These are phyloP conservation scores for Pocillopora grandis DNA, from an alignment of 92 coral and sea anemone species.

Conservation along the genomic window DNA sequence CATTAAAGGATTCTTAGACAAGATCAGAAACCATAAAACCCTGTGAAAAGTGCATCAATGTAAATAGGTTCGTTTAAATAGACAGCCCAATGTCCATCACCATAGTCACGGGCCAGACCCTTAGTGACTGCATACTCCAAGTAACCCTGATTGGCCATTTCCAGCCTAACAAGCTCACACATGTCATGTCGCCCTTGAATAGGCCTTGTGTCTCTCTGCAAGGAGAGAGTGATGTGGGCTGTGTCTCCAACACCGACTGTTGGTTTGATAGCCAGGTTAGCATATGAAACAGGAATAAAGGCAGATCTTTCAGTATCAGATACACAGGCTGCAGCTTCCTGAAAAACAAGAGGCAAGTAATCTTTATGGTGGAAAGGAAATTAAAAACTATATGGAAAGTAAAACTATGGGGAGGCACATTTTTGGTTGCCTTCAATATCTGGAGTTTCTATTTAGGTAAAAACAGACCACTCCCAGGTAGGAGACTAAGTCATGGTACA, in stretches of 20 bases:
- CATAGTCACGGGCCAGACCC: conserved; percentile 41
- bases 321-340: conserved; percentile 3
- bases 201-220: conserved; percentile 17
- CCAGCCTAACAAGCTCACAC: conserved; percentile 33
- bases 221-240: conserved; percentile 54
- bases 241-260: conserved; percentile 39
- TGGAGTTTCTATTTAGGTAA: too few relatives aligned
- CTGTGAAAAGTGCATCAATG: conserved; percentile 49
- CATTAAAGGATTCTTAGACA: not conserved
- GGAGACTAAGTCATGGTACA: too few relatives aligned
- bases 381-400: too few relatives aligned
- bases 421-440: too few relatives aligned
- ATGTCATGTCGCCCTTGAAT: conserved; percentile 56
- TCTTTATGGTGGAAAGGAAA: too few relatives aligned
- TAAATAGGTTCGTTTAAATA: conserved; percentile 42
- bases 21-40: conserved; percentile 32
- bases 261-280: conserved; percentile 21
- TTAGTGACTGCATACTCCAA: conserved; percentile 22
- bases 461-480: too few relatives aligned
- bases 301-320: not conserved
- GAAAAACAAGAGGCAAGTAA: not conserved
- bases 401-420: too few relatives aligned
- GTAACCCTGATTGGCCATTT: conserved; percentile 26
- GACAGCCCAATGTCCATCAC: conserved; percentile 37
- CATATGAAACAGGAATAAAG: not conserved